Base-by-base conservation (phyloP, 2,797 vertebrate species). In the Leptatherina wallacei region DNA sequence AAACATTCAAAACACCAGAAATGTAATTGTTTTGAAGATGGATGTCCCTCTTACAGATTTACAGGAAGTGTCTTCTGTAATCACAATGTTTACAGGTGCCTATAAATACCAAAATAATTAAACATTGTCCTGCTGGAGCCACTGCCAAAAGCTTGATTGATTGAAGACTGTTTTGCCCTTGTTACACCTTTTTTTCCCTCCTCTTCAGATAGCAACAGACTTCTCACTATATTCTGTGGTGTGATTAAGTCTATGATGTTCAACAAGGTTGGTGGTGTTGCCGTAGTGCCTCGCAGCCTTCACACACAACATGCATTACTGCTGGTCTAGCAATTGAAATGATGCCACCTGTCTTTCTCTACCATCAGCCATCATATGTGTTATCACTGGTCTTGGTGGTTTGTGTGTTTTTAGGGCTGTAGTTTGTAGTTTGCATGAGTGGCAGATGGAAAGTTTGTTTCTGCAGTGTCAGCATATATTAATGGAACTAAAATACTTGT, bases 171-270 rank as follows among this genome's bases (percentile, higher is more conserved):
- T 24, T 47, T 69, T 5, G 22, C 12, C 24, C 47, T 51, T 29
- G 40, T 61, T 49, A 16, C 35, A 30, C 24, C 18, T 61, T 70
- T 61, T n/a, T n/a, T 60, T 29, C n/a, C 20, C 42, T 30, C 16
- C 27, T 69, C 24, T 40, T 61, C 57, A 51, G 67, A 51, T 61
- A 20, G 57, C 44, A 40, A 59, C 47, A 6, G 20, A 16, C 35
- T 70, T 33, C 42, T 52, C 33, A 40, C 10, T 22, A 36, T 60
- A 36, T 36, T 69, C 56, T 40, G 58, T 54, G 16, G 35, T 9
- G 44, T 60, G 56, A 60, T 44, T 47, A 35, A 61, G 58, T 30
- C 24, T 61, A 24, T 54, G 35, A 36, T 22, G 47, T 16, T 69
- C 32, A 61, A 13, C 44, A 16, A 40, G 57, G 67, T 61, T 38